These are phyloP conservation scores for Alca torda DNA, from an alignment of 2,797 vertebrate genomes.

Conservation along the genomic window DNA sequence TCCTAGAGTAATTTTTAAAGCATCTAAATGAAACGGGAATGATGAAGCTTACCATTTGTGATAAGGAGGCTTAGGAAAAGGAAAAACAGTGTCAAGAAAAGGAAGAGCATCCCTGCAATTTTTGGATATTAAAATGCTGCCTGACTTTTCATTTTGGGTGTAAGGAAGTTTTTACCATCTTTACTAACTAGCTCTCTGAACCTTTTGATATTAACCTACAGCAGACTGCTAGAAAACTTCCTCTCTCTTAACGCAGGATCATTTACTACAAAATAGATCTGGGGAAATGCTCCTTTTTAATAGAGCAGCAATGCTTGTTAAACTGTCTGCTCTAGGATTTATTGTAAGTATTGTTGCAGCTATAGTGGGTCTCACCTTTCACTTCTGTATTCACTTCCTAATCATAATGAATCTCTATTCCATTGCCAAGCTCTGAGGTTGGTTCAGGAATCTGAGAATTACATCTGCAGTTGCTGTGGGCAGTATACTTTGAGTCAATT, in stretches of 20 bases:
- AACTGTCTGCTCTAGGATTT: not conserved
- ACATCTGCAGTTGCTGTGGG: not conserved
- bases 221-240: not conserved
- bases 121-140: not conserved
- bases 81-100: not conserved
- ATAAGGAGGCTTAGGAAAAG: not conserved
- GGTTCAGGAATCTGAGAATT: not conserved
- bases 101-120: not conserved
- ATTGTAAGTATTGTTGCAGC: not conserved
- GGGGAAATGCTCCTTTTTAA: not conserved
- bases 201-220: not conserved
- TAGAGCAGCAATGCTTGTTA: not conserved
- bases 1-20: not conserved
- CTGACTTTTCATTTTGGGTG: not conserved
- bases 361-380: not conserved
- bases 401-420: not conserved
- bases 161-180: not conserved
- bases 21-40: not conserved
- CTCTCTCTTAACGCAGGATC: not conserved
- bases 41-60: not conserved
- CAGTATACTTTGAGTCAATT: not conserved
- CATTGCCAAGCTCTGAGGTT: not conserved
- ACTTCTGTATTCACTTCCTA: not conserved
- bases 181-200: not conserved
- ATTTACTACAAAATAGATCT: not conserved